Conservation (phyloP, 2,888 invertebrate species). For the Dioctria rufipes region DNA sequence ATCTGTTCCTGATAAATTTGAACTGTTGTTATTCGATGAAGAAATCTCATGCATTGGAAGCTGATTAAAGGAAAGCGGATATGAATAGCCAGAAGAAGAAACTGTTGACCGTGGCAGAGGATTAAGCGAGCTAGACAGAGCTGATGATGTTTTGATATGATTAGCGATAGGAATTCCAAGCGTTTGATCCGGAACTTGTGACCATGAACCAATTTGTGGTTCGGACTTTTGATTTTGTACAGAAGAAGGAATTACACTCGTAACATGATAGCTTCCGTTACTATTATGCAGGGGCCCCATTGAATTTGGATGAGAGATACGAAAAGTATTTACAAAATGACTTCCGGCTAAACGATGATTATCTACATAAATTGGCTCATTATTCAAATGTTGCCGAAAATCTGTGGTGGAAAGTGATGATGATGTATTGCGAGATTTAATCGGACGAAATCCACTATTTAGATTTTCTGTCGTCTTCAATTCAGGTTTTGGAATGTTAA, state of each 20-base stretch:
- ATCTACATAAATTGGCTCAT: slow-evolving; percentile 28
- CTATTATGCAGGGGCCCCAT: not conserved
- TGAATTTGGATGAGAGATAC: slow-evolving; percentile 20
- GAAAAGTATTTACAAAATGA: slow-evolving; percentile 42
- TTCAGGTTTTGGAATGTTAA: slow-evolving; percentile 70
- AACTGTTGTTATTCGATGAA: slow-evolving; percentile 23
- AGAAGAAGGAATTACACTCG: slow-evolving; percentile 5
- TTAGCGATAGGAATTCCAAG: slow-evolving; percentile 64
- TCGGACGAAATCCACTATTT: slow-evolving; percentile 21
- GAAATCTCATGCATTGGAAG: slow-evolving; percentile 34
- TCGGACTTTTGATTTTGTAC: slow-evolving; percentile 2
- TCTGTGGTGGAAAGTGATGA: not conserved
- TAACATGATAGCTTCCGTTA: slow-evolving; percentile 2
- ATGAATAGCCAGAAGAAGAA: slow-evolving; percentile 38
- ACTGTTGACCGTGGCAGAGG: slow-evolving; percentile 60
- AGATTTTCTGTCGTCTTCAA: slow-evolving; percentile 41
- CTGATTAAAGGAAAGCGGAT: slow-evolving; percentile 30
- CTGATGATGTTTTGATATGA: slow-evolving; percentile 53
- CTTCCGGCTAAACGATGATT: slow-evolving; percentile 3
- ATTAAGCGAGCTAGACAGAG: slow-evolving; percentile 60
- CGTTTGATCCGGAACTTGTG: slow-evolving; percentile 67
- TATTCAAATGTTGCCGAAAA: slow-evolving; percentile 17
- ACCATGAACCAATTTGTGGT: slow-evolving; percentile 48
- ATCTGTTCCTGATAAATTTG: slow-evolving; percentile 46
- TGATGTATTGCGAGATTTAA: slow-evolving; percentile 16